phyloP scores from a whole-genome alignment of 2,797 vertebrate species.

The Sebastolobus altivelis region DNA sequence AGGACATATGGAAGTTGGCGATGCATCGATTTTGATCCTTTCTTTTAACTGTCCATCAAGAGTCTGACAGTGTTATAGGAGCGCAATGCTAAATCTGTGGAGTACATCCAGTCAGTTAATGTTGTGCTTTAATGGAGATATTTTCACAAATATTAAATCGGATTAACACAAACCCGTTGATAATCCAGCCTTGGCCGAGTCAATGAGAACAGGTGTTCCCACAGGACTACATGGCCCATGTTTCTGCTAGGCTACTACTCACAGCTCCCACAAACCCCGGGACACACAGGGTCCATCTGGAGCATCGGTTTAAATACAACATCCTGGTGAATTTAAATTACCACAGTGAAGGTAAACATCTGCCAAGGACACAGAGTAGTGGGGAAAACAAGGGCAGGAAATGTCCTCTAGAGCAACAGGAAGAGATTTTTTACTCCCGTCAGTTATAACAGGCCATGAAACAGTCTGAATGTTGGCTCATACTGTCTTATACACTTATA shows the following conservation, averaged over 20 bases:
- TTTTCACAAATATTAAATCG: background rate
- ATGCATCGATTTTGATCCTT: background rate
- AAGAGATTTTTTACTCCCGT: background rate
- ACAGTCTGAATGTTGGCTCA: conserved; percentile 18
- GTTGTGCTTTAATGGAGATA: background rate
- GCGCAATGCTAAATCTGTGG: background rate
- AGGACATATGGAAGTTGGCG: no score
- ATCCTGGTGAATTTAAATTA: conserved; percentile 22
- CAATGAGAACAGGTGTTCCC: conserved; percentile 2
- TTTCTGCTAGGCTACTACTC: background rate
- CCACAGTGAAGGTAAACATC: background rate
- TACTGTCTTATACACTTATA: background rate
- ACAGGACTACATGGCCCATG: background rate
- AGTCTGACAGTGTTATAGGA: background rate
- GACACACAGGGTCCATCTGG: background rate
- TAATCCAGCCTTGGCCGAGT: background rate
- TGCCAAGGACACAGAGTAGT: background rate
- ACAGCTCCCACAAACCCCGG: background rate
- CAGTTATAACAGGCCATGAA: background rate
- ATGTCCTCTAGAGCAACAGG: conserved; percentile 10
- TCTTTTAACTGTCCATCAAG: background rate
- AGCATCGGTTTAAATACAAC: conserved; percentile 16
- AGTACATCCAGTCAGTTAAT: background rate
- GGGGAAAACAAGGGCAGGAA: conserved; percentile 14
- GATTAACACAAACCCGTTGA: background rate